These are phyloP conservation scores for Asobara japonica DNA, from an alignment of 1,140 invertebrate species.

Conservation along the genomic window DNA sequence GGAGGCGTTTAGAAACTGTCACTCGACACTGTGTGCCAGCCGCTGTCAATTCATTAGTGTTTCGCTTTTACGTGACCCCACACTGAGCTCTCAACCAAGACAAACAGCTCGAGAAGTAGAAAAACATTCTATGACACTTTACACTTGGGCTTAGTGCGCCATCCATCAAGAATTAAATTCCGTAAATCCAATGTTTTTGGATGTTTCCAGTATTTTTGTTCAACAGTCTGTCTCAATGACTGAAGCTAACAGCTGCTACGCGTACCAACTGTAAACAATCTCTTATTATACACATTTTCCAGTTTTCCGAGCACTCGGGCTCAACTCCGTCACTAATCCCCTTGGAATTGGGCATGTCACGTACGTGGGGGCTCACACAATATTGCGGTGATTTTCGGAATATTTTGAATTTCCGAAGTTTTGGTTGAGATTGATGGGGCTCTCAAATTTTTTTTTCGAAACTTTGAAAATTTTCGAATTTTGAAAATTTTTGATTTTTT, in stretches of 20 bases:
- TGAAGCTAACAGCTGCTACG: background rate
- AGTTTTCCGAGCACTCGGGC: background rate
- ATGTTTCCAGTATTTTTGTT: conserved; percentile 14
- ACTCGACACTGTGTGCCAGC: conserved; percentile 31
- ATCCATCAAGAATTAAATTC: conserved; percentile 5
- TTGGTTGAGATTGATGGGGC: conserved; percentile 37
- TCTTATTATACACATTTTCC: background rate
- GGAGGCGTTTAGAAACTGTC: conserved; percentile 37
- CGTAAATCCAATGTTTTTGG: conserved; percentile 5
- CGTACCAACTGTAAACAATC: background rate
- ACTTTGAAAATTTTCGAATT: no score
- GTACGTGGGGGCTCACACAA: no score
- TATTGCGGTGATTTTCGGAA: no score
- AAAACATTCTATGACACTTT: conserved; percentile 15
- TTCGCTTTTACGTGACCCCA: conserved; percentile 20
- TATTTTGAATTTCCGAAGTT: no score
- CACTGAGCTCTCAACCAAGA: conserved; percentile 5
- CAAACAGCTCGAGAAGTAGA: background rate
- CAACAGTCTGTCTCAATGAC: conserved; percentile 4
- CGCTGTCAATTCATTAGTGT: conserved; percentile 32
- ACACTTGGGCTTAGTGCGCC: background rate
- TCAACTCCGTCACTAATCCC: background rate
- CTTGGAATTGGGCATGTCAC: background rate
- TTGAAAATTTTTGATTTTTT: no score
- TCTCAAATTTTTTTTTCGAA: no score